Conservation (phyloP, 2,113 vertebrate species). For the Recurvirostra avosetta region DNA sequence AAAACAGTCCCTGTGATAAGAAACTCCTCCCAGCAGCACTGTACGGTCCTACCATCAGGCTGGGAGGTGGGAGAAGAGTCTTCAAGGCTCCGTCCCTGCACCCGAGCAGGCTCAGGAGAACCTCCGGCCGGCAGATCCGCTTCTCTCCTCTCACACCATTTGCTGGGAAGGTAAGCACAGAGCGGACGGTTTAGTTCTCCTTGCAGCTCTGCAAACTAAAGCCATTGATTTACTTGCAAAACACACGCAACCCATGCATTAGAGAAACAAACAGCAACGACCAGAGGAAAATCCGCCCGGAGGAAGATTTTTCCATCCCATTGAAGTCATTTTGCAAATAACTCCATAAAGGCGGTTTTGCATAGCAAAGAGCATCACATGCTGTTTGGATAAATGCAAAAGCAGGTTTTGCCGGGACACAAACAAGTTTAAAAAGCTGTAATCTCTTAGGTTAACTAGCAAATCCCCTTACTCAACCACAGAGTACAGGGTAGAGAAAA, state of each 20-base stretch:
- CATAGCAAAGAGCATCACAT: accelerated
- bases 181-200: neutral
- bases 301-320: neutral
- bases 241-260: accelerated
- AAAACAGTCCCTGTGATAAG: accelerated
- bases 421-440: neutral
- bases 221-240: neutral
- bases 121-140: accelerated
- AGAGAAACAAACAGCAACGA: neutral
- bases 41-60: neutral
- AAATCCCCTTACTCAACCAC: neutral
- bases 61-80: neutral
- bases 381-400: neutral
- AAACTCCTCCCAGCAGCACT: neutral
- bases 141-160: neutral
- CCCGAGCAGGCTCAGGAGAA: neutral
- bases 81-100: neutral
- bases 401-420: neutral
- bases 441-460: neutral
- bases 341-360: neutral
- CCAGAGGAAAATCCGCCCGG: neutral
- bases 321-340: neutral
- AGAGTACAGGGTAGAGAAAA: neutral
- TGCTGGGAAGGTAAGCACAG: slow-evolving; percentile 1
- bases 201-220: neutral